Percentiles rank a stretch among this genome's conserved stretches.
These are phyloP conservation scores for Nettapus auritus DNA, from an alignment of 2,113 vertebrate genomes.

Conservation along the genomic window DNA sequence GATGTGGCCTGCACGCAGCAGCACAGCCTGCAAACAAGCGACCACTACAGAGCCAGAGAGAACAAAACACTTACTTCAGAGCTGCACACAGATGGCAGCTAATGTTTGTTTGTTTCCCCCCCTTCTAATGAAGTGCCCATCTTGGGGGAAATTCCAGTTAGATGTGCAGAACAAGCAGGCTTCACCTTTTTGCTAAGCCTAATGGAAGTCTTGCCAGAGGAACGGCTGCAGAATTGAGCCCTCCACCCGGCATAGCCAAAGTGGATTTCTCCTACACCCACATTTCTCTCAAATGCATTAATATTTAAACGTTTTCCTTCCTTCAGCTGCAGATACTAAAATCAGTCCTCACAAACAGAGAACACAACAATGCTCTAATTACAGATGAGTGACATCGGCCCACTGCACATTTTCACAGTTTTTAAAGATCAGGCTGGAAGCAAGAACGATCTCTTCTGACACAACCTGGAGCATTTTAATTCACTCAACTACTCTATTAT, in stretches of 20 bases:
- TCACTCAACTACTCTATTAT: neutral
- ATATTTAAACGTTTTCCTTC: neutral
- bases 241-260: fast-evolving
- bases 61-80: neutral
- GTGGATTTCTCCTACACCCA: neutral
- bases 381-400: neutral
- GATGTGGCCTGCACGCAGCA: neutral
- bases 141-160: neutral
- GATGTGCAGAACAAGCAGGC: neutral
- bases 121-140: neutral
- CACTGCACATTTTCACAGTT: neutral
- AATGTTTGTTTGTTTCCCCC: fast-evolving
- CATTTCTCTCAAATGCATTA: fast-evolving
- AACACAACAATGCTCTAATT: neutral
- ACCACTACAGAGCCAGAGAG: neutral
- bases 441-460: neutral
- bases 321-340: neutral
- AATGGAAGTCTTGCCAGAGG: neutral
- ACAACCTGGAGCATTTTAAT: neutral
- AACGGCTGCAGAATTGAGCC: neutral
- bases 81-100: neutral
- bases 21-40: neutral
- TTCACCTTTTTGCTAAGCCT: neutral
- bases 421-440: neutral
- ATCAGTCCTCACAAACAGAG: neutral